phyloP scores from a whole-genome alignment of 30 jellyfish, hydroid and myxozoan genomes.

The Hydra vulgaris region DNA sequence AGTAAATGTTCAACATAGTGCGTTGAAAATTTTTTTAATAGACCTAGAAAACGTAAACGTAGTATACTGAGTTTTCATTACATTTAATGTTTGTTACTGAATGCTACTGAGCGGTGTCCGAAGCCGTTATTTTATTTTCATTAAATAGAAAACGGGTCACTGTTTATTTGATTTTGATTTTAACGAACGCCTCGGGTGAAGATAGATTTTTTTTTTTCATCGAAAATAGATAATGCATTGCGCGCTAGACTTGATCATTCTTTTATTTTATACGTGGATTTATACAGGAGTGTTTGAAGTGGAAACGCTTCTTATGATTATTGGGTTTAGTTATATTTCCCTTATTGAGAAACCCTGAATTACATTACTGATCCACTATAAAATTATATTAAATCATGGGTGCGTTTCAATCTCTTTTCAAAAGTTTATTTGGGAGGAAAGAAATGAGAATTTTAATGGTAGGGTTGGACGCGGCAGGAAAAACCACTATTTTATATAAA shows the following conservation, averaged over 20 bases:
- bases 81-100: no score
- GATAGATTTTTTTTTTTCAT: not conserved
- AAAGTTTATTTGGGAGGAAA: slow-evolving; percentile 63
- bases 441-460: slow-evolving; percentile 94
- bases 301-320: not conserved
- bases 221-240: slow-evolving; percentile 25
- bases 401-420: slow-evolving; percentile 29
- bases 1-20: no score
- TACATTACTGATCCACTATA: not conserved
- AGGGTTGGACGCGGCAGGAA: slow-evolving; percentile 99
- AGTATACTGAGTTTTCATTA: no score
- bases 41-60: no score
- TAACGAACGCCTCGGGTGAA: slow-evolving; percentile 22
- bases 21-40: no score
- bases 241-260: slow-evolving; percentile 23
- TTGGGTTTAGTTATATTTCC: not conserved
- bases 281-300: slow-evolving; percentile 31
- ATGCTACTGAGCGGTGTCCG: no score
- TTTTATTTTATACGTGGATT: slow-evolving; percentile 34
- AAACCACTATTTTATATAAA: slow-evolving; percentile 93
- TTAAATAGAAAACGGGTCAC: slow-evolving; percentile 26
- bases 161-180: slow-evolving; percentile 2
- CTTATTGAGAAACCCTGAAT: not conserved
- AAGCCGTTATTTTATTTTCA: no score
- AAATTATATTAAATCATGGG: slow-evolving; percentile 20